Evolutionary conservation across 2,113 vertebrate species (phyloP), one percentile per base, ranked within the genome.

Genomic region (Dipodomys stephensi): DNA sequence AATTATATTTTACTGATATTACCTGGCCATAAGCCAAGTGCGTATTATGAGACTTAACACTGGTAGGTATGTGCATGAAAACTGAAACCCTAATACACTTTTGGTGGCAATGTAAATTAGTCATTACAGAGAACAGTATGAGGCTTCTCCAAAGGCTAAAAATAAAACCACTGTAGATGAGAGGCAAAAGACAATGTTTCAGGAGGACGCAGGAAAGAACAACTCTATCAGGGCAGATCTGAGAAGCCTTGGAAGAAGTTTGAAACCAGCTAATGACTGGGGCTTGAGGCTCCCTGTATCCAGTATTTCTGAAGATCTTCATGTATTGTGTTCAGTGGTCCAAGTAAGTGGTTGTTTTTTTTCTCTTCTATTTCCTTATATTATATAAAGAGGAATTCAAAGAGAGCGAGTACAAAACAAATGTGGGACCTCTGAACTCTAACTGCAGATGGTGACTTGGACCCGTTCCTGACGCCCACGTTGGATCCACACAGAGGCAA

Each of bases 401-500:
- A 27, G 18, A 71, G 35, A 16, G 11, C 68, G 30, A 87, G 44
- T 19, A 57, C 53, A 57, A 57, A 57, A 30, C 16, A 72, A 25
- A 44, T 25, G 27, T 44, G 13, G 32, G 35, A 72, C 4, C 30
- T 44, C 13, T 32, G 27, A 44, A 13, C 5, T 82, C 7, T 76
- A 49, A 20, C 22, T 74, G 19, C 2, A 76, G 72, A 19, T 35
- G n/a, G 46, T 9, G 67, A 71, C 39, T 60, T 44, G 67, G 87
- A 88, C 49, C 10, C 9, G 20, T 30, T 49, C 68, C 73, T 0
- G 4, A 76, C 32, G 30, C 23, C 11, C n/a, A 30, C 11, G 13
- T 7, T 0, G 4, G 23, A 39, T 7, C 3, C 10, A 2, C 35
- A 22, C 18, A 25, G 15, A 77, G 35, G 11, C 39, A 1, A 12